Conservation (phyloP, 2,888 invertebrate genomes). For the Synanthedon formicaeformis region DNA sequence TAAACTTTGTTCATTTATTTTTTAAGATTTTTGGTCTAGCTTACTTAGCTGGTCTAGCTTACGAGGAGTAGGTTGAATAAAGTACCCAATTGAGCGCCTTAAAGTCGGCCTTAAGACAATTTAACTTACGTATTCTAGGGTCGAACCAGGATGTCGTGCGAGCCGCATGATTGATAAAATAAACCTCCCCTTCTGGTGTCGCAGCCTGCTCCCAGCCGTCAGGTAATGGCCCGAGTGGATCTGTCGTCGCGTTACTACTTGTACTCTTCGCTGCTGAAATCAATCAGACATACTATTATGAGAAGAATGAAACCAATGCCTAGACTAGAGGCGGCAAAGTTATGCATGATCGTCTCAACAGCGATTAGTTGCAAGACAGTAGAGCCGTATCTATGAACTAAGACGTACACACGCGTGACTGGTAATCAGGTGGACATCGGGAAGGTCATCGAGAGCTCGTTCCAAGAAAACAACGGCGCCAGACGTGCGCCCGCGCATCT, state of each 20-base stretch:
- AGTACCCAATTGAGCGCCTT: background rate
- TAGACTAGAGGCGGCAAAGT: background rate
- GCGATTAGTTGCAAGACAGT: constrained; percentile 60
- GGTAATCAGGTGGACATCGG: constrained; percentile 40
- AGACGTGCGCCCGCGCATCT: constrained; percentile 27
- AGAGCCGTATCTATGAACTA: constrained; percentile 22
- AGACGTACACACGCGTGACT: constrained; percentile 44
- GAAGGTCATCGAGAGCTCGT: constrained; percentile 48
- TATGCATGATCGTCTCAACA: constrained; percentile 54
- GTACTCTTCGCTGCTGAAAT: constrained; percentile 70
- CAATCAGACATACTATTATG: constrained; percentile 34
- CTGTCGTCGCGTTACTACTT: constrained; percentile 59
- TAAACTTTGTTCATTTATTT: too few relatives aligned
- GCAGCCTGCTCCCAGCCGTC: constrained; percentile 91
- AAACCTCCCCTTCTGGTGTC: constrained; percentile 87
- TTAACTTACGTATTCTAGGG: constrained; percentile 93
- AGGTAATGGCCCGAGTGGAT: constrained; percentile 81
- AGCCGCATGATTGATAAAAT: constrained; percentile 92
- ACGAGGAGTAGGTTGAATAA: too few relatives aligned
- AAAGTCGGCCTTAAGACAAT: background rate
- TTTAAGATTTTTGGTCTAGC: too few relatives aligned
- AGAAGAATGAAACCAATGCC: constrained; percentile 2
- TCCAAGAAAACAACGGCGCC: constrained; percentile 52
- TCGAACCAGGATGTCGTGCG: constrained; percentile 98
- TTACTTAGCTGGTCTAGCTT: too few relatives aligned